These are phyloP conservation scores for Pterophyllum scalare DNA, from an alignment of 2,113 vertebrate genomes.

Conservation along the genomic window DNA sequence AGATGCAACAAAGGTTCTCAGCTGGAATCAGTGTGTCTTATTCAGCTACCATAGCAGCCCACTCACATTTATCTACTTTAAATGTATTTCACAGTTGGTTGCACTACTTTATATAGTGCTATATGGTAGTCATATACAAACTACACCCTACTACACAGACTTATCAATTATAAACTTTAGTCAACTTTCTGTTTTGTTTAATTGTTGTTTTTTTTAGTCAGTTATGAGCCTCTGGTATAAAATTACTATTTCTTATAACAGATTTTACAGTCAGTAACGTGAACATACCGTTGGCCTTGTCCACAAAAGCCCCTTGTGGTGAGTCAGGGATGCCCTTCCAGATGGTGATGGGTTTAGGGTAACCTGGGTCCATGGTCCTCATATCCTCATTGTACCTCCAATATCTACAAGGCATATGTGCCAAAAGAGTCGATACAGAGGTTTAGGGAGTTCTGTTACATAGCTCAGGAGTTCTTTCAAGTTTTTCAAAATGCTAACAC, in stretches of 20 bases:
- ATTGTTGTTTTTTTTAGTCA: neutral
- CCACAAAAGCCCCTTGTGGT: constrained; percentile 97
- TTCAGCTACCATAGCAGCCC: accelerated
- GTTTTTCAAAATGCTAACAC: neutral
- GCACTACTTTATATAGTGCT: neutral
- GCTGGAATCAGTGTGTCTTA: neutral
- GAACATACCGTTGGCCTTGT: constrained; percentile 93
- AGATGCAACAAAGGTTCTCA: neutral
- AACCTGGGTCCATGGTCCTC: constrained; percentile 97
- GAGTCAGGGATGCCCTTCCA: constrained; percentile 99
- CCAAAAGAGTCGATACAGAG: neutral
- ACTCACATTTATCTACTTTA: neutral
- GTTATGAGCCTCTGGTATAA: neutral
- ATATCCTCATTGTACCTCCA: constrained; percentile 99
- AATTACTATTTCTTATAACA: neutral
- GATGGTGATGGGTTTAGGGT: constrained; percentile 96
- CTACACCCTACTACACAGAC: neutral
- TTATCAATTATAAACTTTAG: too few relatives aligned
- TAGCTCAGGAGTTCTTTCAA: neutral
- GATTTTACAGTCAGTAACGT: neutral
- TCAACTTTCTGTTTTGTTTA: neutral
- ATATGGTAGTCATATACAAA: neutral
- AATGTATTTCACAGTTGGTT: neutral
- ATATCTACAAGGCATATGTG: constrained; percentile 81
- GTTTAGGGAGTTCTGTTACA: neutral